Conservation (phyloP, 53 echinoderm and acorn worm genomes). For the Luidia sarsii region DNA sequence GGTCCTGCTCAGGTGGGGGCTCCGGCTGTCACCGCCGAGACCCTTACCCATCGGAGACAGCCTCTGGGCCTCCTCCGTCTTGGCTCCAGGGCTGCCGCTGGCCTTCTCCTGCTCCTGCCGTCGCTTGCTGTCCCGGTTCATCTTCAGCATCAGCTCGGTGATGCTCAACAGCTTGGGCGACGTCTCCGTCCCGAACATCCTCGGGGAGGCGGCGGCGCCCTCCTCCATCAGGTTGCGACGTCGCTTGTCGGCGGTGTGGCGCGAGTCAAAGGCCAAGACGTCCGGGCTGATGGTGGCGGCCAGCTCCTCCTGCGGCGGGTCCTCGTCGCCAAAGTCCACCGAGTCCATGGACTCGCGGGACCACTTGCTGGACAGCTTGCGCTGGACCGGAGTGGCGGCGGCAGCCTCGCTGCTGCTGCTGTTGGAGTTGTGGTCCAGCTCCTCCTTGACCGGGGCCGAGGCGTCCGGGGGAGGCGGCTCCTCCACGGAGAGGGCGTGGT, state of each 20-base stretch:
- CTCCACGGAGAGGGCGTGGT: conserved; percentile 42
- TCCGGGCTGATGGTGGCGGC: conserved; percentile 38
- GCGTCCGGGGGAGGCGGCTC: not conserved
- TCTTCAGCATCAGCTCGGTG: conserved; percentile 88
- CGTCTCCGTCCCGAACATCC: conserved; percentile 13
- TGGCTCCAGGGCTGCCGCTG: not conserved
- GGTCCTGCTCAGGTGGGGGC: not conserved
- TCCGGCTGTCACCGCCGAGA: not conserved
- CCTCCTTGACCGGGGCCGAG: conserved; percentile 5
- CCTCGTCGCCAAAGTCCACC: conserved; percentile 52
- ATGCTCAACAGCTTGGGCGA: conserved; percentile 80
- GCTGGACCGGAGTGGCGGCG: not conserved
- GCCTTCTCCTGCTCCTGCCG: conserved; percentile 20
- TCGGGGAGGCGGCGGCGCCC: not conserved
- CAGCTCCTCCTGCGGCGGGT: conserved; percentile 15
- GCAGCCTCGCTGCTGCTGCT: not conserved
- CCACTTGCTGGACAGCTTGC: conserved; percentile 30
- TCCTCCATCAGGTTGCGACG: conserved; percentile 50
- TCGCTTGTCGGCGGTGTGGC: conserved; percentile 34
- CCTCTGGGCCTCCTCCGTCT: conserved; percentile 1
- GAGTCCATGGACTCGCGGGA: conserved; percentile 70
- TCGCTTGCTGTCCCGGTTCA: conserved; percentile 57
- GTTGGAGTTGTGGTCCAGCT: conserved; percentile 18
- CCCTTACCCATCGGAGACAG: not conserved
- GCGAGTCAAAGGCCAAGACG: conserved; percentile 59